Percentiles rank a stretch among this genome's conserved stretches.
Evolutionary conservation across 1,140 invertebrate genomes (phyloP).

Genomic region (Drosophila oshimai): DNA sequence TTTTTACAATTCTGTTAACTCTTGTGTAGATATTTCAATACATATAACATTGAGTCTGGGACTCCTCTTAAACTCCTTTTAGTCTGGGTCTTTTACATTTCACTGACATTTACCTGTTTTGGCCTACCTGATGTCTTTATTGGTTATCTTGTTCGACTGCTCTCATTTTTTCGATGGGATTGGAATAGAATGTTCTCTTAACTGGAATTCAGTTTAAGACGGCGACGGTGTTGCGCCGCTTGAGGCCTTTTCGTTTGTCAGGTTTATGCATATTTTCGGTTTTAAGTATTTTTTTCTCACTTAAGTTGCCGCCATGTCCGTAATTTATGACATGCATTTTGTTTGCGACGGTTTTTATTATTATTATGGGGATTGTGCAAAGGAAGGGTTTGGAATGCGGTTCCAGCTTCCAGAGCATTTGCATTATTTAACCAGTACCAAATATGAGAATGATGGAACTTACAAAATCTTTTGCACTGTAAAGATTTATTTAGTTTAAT

Average conservation of each 20-base stretch:
- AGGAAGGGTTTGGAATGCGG: slow-evolving; percentile 1
- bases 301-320: background rate
- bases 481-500: background rate
- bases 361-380: too few relatives aligned
- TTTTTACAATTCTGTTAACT: too few relatives aligned
- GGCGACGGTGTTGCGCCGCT: slow-evolving; percentile 64
- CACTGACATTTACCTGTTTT: slow-evolving; percentile 29
- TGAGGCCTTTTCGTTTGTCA: slow-evolving; percentile 52
- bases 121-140: slow-evolving; percentile 31
- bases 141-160: slow-evolving; percentile 24
- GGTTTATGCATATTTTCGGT: slow-evolving; percentile 67
- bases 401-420: too few relatives aligned
- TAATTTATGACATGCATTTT: slow-evolving; percentile 55
- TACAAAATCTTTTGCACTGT: background rate
- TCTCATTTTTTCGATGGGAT: slow-evolving; percentile 40
- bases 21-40: too few relatives aligned
- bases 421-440: too few relatives aligned
- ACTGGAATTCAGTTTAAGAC: slow-evolving; percentile 59
- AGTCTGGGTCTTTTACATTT: slow-evolving; percentile 3
- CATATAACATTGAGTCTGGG: too few relatives aligned
- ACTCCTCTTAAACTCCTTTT: too few relatives aligned
- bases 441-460: too few relatives aligned
- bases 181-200: slow-evolving; percentile 21
- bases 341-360: too few relatives aligned
- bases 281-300: too few relatives aligned